phyloP scores from a whole-genome alignment of 2,797 vertebrate species.

The Acestrorhynchus altus region DNA sequence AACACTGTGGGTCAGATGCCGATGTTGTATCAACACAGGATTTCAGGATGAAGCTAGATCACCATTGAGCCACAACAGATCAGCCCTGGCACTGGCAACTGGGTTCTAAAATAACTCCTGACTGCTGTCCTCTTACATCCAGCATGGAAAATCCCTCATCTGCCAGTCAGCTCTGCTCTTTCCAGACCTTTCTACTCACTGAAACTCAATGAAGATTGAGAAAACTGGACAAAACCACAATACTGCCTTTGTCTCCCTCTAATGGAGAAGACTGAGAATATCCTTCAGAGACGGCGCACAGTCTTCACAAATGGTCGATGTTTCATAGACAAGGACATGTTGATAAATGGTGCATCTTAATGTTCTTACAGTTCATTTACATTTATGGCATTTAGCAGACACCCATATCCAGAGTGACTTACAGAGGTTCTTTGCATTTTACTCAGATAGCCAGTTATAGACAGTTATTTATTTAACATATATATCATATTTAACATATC shows the following conservation, averaged over 20 bases:
- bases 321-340: too few relatives aligned
- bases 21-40: constrained; percentile 59
- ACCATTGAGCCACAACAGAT: constrained; percentile 55
- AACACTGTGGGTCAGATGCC: constrained; percentile 47
- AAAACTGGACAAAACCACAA: background rate
- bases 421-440: too few relatives aligned
- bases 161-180: constrained; percentile 9
- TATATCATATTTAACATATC: too few relatives aligned
- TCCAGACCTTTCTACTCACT: background rate
- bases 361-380: too few relatives aligned
- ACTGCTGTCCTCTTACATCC: constrained; percentile 36
- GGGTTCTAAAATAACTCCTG: constrained; percentile 67
- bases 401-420: too few relatives aligned
- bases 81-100: constrained; percentile 56
- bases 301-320: too few relatives aligned
- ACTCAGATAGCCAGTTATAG: too few relatives aligned
- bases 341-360: too few relatives aligned
- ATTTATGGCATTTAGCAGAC: too few relatives aligned
- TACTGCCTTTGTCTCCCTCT: constrained; percentile 69
- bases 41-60: constrained; percentile 56
- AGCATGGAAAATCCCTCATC: constrained; percentile 34
- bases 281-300: background rate
- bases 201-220: background rate
- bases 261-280: constrained; percentile 54
- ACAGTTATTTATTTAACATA: too few relatives aligned